These are phyloP conservation scores for Dicrurus megarhynchus DNA, from an alignment of 2,113 vertebrate genomes.

Conservation along the genomic window DNA sequence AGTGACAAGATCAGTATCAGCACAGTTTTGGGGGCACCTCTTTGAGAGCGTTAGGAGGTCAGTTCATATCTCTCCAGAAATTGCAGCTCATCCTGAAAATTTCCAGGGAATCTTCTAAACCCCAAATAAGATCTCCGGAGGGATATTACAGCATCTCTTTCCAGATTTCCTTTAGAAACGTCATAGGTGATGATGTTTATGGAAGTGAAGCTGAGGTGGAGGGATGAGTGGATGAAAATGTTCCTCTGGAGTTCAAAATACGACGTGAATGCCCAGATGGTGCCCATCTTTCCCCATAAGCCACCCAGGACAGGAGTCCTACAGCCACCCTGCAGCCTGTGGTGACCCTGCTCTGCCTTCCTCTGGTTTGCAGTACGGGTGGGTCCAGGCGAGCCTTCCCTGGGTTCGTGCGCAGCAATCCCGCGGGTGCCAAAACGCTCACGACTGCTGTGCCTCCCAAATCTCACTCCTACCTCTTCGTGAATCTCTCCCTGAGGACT, in stretches of 20 bases:
- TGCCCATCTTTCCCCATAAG: background rate
- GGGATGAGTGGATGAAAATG: background rate
- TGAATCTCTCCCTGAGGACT: background rate
- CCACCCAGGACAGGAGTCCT: background rate
- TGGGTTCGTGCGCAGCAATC: rapidly evolving
- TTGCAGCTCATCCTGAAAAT: background rate
- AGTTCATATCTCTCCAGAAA: background rate
- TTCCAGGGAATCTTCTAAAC: background rate
- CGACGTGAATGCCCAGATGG: rapidly evolving
- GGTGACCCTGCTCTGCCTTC: background rate
- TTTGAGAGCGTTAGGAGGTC: background rate
- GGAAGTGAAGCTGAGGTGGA: background rate
- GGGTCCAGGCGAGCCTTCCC: background rate
- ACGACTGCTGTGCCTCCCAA: rapidly evolving
- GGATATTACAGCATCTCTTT: background rate
- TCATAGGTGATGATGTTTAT: background rate
- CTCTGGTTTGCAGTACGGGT: rapidly evolving
- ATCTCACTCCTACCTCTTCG: background rate
- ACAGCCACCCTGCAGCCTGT: rapidly evolving
- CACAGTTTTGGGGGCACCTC: background rate
- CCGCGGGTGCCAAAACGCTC: rapidly evolving
- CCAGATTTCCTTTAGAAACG: background rate
- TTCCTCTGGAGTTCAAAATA: background rate
- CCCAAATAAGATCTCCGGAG: background rate
- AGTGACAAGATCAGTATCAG: background rate